Evolutionary conservation across 2,888 invertebrate species (phyloP), one percentile per base, ranked within the genome.

Genomic region (Machimus rusticus): DNA sequence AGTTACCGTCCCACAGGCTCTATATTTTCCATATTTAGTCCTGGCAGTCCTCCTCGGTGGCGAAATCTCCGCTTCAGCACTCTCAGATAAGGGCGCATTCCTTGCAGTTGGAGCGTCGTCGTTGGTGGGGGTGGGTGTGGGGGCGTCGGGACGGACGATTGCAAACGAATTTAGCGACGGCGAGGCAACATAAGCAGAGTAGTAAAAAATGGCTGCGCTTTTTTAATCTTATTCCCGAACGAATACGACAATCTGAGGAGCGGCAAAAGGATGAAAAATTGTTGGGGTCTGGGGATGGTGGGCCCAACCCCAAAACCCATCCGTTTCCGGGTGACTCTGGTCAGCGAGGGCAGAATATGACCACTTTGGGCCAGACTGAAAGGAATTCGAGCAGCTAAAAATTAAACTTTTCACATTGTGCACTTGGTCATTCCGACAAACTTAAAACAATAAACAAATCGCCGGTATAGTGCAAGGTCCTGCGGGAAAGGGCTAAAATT

Each of bases 11-110:
- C 81, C 82, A 39, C 57, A 82, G 51, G 82, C 82, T 57, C 82
- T 82, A 82, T 57, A 82, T 57, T 82, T 82, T 82, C 82, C 82
- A 82, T 82, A 82, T 82, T 82, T 82, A 82, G 82, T 66, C 57
- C 82, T 34, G 66, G 82, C 34, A 37, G 79, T 55, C 55, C 46
- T 46, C 46, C 16, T 57, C 82, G 82, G 82, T 66, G 66, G 82
- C 57, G 82, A 82, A 82, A 82, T 82, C 82, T 82, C 82, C 51
- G 82, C 57, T 23, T 82, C 82, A 82, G 82, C 82, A 82, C 57
- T 57, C 37, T 23, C 79, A 57, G 82, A 82, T 82, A 82, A 82
- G 82, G 57, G 57, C 34, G n/a, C 55, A 82, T 23, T 82, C 37
- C 55, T 55, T 55, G 55, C 57, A 82, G 66, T 51, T 51, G 51